Conservation (phyloP, 2,888 invertebrate genomes). For the Aricia artaxerxes region DNA sequence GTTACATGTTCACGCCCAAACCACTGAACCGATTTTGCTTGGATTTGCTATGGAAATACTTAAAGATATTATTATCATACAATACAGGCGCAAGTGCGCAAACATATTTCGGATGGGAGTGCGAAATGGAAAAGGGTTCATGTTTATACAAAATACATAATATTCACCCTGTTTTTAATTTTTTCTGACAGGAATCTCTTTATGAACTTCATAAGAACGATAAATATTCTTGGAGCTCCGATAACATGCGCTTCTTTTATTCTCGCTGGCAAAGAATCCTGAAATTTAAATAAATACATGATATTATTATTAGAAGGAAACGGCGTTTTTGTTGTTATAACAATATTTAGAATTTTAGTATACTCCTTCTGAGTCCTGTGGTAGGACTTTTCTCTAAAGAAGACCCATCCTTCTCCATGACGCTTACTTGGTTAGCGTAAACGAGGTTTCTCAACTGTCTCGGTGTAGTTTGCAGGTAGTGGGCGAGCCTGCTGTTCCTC, state of each 20-base stretch:
- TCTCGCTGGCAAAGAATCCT: slow-evolving; percentile 79
- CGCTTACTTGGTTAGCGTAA: slow-evolving; percentile 52
- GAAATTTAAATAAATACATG: slow-evolving; percentile 43
- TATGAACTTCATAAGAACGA: slow-evolving; percentile 69
- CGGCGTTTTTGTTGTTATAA: no score
- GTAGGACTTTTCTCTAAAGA: no score
- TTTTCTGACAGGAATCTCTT: slow-evolving; percentile 58
- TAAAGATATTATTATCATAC: no score
- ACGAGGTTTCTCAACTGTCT: slow-evolving; percentile 67
- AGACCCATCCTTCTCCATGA: background rate
- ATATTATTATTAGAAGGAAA: no score
- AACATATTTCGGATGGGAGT: no score
- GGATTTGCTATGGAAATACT: no score
- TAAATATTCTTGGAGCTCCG: slow-evolving; percentile 72
- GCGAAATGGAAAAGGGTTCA: no score
- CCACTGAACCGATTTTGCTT: no score
- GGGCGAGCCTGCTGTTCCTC: slow-evolving; percentile 60
- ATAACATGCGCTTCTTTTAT: slow-evolving; percentile 76
- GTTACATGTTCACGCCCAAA: background rate
- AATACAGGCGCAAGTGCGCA: no score
- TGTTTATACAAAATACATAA: no score
- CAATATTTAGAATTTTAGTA: no score
- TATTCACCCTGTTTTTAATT: background rate
- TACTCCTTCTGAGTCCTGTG: no score
- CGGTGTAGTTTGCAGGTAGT: slow-evolving; percentile 68